Percentiles rank a stretch among this genome's conserved stretches.
Conservation (phyloP, 1,140 invertebrate genomes). For the Acromyrmex heyeri region DNA sequence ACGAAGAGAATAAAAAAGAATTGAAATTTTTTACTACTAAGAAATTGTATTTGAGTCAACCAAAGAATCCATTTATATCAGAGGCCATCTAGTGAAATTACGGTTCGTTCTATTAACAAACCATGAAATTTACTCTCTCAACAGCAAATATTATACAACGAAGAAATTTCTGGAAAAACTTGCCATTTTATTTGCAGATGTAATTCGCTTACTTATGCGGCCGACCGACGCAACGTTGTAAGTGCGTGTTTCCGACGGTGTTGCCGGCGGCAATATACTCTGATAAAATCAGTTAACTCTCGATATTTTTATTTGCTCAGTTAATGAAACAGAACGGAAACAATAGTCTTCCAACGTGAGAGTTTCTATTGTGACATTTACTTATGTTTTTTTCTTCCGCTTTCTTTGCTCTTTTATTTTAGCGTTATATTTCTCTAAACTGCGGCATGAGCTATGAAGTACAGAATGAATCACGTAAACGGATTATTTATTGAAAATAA, state of each 20-base stretch:
- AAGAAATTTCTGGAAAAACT: background rate
- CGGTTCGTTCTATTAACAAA: background rate
- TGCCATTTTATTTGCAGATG: slow-evolving; percentile 5
- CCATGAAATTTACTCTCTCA: background rate
- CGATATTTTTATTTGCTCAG: slow-evolving; percentile 16
- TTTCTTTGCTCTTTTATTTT: slow-evolving; percentile 12
- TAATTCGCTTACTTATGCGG: background rate
- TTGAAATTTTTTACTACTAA: background rate
- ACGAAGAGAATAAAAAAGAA: background rate
- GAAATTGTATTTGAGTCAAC: background rate
- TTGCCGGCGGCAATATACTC: background rate
- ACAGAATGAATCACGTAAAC: background rate
- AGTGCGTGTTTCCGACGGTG: slow-evolving; percentile 25
- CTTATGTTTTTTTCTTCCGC: background rate
- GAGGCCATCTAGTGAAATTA: background rate
- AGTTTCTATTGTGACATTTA: slow-evolving; percentile 12
- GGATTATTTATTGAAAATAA: background rate
- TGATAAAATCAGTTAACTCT: slow-evolving; percentile 21
- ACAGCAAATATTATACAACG: slow-evolving; percentile 7
- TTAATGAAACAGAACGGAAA: slow-evolving; percentile 37
- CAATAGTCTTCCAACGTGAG: background rate
- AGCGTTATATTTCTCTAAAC: slow-evolving; percentile 13
- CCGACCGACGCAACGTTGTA: background rate
- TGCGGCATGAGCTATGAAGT: background rate
- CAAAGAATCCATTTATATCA: slow-evolving; percentile 10